Base-by-base conservation (phyloP, 1,140 invertebrate genomes). In the Stenopsyche tienmushanensis region DNA sequence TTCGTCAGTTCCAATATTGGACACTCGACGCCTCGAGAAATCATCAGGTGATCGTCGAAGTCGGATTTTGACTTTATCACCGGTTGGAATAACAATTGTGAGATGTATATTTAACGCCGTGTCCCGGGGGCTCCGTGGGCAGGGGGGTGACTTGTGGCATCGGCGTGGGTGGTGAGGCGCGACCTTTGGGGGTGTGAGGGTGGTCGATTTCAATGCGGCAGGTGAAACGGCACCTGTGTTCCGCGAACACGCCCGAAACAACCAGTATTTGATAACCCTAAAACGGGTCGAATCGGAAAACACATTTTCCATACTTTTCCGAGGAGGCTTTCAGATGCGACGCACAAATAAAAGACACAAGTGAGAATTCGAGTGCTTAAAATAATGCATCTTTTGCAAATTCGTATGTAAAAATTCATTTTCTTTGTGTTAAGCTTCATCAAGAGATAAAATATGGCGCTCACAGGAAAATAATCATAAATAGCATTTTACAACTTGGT, bases 171-270 rank as follows among this genome's bases (percentile, higher is more conserved):
- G 10, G 20, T 47, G 50, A 25, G 41, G 29, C 26, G 29, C 18
- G 24, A 45, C 8, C 24, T 7, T 15, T 18, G 52, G 52, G 41
- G 52, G 23, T 45, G 15, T 17, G 25, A 24, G 52, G 24, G 42
- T 25, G 52, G 63, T 44, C 20, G 21, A 57, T 64, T 64, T 57
- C 63, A 57, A 64, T 64, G 53, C 63, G 63, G 53, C 52, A 64
- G 55, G 41, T 45, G 53, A 57, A 64, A 64, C 53, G 50, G 55
- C 52, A 57, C 63, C 52, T 55, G 52, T 64, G 50, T 57, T 57
- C 41, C 53, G 20, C 23, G 20, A 18, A 49, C 29, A 34, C 29
- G 13, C 29, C 5, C 5, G 44, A 15, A 13, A 15, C 44, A 47
- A 47, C 52, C 23, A 24, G 20, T 54, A 25, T 54, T 54, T 54